Percentiles rank a stretch among this genome's conserved stretches.
phyloP scores from a whole-genome alignment of 1,140 invertebrate species.

The Brachionus angularis region DNA sequence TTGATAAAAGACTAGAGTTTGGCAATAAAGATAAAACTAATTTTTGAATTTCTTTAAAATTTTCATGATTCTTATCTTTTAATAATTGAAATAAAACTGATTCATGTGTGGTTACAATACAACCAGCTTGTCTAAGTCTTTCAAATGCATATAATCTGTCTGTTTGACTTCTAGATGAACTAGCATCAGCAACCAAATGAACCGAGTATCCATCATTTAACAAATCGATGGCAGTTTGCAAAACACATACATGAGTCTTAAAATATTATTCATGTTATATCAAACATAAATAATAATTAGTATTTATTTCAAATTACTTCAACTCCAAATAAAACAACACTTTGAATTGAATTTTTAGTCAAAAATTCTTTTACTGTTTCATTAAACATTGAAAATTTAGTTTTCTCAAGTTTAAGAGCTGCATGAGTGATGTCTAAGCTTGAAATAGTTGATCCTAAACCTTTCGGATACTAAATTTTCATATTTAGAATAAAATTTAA shows the following conservation, averaged over 20 bases:
- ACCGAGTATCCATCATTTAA: slow-evolving; percentile 67
- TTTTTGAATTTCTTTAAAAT: slow-evolving; percentile 68
- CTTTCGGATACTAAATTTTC: slow-evolving; percentile 66
- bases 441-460: slow-evolving; percentile 71
- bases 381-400: slow-evolving; percentile 76
- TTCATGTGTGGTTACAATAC: slow-evolving; percentile 72
- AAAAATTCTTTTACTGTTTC: slow-evolving; percentile 65
- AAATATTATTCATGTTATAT: slow-evolving; percentile 78
- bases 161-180: slow-evolving; percentile 66
- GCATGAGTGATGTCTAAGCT: slow-evolving; percentile 63
- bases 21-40: not conserved
- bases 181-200: slow-evolving; percentile 79
- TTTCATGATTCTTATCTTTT: slow-evolving; percentile 69
- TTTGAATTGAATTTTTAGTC: not conserved
- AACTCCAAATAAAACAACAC: slow-evolving; percentile 16
- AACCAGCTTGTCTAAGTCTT: slow-evolving; percentile 72
- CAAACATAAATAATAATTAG: slow-evolving; percentile 45
- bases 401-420: slow-evolving; percentile 64
- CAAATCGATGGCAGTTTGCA: slow-evolving; percentile 78
- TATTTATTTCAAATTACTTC: not conserved
- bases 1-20: not conserved
- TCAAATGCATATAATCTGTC: slow-evolving; percentile 65
- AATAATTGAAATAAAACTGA: slow-evolving; percentile 72
- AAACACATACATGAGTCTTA: slow-evolving; percentile 81
- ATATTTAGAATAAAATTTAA: no score